Base-by-base conservation (phyloP, 2,113 vertebrate genomes). In the Silurus asotus region DNA sequence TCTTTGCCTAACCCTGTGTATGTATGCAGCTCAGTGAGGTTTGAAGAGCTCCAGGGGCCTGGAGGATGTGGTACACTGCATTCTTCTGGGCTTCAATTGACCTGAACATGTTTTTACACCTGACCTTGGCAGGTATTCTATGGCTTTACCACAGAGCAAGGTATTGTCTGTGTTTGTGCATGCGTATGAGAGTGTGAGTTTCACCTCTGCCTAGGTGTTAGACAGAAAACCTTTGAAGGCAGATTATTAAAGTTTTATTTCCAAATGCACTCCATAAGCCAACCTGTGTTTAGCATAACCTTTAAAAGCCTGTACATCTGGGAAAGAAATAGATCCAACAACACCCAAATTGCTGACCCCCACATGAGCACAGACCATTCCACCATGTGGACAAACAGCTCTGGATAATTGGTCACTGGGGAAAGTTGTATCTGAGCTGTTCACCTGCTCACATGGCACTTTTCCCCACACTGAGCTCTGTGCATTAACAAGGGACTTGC, bases 401-500 rank as follows among this genome's bases (percentile, higher is more conserved):
- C 65, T 17, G 45, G 82, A 48, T 90, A 90, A 90, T 88, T 90
- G 89, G 87, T 84, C 87, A 86, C 86, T 59, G 48, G 85, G 84
- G 87, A 28, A 65, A 79, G 76, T 82, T n/a, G 11, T 62, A 49
- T 48, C 25, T 62, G 78, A 74, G 58, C 48, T 55, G 64, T 45
- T 83, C 82, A 87, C 67, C 76, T 84, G 82, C 69, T 81, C 49
- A 70, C 55, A 4, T 65, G 49, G 59, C 61, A 23, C 74, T 55
- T 84, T 62, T 77, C 70, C 37, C 83, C 70, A 77, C 64, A 83
- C 58, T 23, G 70, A 77, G 72, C 20, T 59, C 53, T 84, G 83
- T 53, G 74, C 48, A 77, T 51, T 25, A 64, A 28, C 83, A 65
- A 53, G 72, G 70, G 72, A 64, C 48, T 62, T 53, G 20, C 5